Conservation (phyloP, 2,113 vertebrate species). For the Daphoenositta chrysoptera region DNA sequence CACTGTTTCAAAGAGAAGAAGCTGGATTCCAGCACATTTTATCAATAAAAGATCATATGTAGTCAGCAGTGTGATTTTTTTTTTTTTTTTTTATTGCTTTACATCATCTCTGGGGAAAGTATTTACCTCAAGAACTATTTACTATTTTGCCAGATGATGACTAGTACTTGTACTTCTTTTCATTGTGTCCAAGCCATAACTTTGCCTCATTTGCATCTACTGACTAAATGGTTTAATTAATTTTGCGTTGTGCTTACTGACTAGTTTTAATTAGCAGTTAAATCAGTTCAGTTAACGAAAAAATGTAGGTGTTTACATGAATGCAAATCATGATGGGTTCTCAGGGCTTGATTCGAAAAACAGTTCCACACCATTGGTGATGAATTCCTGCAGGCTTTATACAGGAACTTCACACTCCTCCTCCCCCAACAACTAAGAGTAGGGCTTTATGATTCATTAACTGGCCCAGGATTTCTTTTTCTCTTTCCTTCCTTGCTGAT, state of each 20-base stretch:
- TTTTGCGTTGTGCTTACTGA: slow-evolving; percentile 78
- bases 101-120: slow-evolving; percentile 33
- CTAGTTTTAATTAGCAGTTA: slow-evolving; percentile 82
- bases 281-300: slow-evolving; percentile 77
- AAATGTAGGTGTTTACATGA: slow-evolving; percentile 74
- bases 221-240: slow-evolving; percentile 78
- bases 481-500: not conserved
- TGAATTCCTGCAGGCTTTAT: slow-evolving; percentile 65
- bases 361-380: slow-evolving; percentile 63
- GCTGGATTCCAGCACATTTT: slow-evolving; percentile 36
- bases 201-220: slow-evolving; percentile 73
- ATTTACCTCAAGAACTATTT: slow-evolving; percentile 54
- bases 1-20: slow-evolving; percentile 16
- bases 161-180: slow-evolving; percentile 54
- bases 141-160: slow-evolving; percentile 60
- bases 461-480: not conserved
- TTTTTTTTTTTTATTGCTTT: slow-evolving; percentile 26
- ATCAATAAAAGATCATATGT: slow-evolving; percentile 49
- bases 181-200: slow-evolving; percentile 63
- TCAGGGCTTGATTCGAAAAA: slow-evolving; percentile 53
- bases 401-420: not conserved
- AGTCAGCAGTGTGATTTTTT: slow-evolving; percentile 21
- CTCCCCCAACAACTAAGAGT: not conserved
- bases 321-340: slow-evolving; percentile 70
- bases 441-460: slow-evolving; percentile 41